Evolutionary conservation across 2,113 vertebrate species (phyloP), one percentile per base, ranked within the genome.

Genomic region (Nerophis lumbriciformis): DNA sequence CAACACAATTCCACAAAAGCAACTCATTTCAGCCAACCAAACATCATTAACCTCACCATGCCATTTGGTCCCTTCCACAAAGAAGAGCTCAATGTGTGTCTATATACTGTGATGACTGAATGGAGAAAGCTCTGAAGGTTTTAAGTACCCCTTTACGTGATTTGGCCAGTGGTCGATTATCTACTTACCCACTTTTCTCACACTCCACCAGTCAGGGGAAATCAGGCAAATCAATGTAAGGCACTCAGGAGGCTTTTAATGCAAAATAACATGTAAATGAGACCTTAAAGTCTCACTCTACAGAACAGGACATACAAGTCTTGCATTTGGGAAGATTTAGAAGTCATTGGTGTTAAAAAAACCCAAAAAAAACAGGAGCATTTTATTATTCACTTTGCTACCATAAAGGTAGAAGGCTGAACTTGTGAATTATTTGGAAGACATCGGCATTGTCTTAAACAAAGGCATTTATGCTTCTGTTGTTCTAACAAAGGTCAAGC

Each of bases 331-430:
- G 28, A 42, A 45, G 52, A 72, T 58, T n/a, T 53, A 48, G 61
- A 71, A 66, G 64, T 68, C 14, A 74, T 68, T 73, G 59, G 62
- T 77, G 49, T 5, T 19, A 51, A 19, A 51, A 28, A 11, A 28
- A 28, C 1, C 19, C 1, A 28, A 28, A 3, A 28, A 28, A 28
- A 28, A 28, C 28, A 28, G 28, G 28, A 28, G 4, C 28, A 28
- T 28, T 28, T 28, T 28, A 28, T 77, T 59, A 67, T 72, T 70
- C 78, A 68, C 74, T 73, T 38, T 73, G 65, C 69, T 67, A 48
- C 68, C 67, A 63, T 69, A 61, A 19, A 63, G 66, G 53, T 74
- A 45, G 66, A 68, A 76, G 70, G 65, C 68, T 62, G 59, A 28
- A 28, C 28, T 28, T 28, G 28, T 28, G 28, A 28, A 28, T 3